Percentiles rank a stretch among this genome's conserved stretches.
Evolutionary conservation across 2,113 vertebrate species (phyloP).

Genomic region (Laticauda laticaudata): DNA sequence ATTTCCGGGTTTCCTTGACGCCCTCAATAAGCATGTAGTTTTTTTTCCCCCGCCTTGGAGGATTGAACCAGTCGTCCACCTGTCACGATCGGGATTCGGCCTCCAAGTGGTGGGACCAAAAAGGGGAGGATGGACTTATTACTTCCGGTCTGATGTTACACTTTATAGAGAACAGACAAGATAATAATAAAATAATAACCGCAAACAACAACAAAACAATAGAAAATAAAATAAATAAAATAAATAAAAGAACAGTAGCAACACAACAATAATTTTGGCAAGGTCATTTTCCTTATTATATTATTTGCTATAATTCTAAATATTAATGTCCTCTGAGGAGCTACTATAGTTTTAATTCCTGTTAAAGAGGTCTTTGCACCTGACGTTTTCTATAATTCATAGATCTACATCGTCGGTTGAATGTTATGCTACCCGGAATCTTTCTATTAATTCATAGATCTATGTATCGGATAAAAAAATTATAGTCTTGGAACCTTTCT

Average conservation of each 20-base stretch:
- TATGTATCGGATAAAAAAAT: neutral
- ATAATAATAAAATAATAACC: no score
- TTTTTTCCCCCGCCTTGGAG: no score
- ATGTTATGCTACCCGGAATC: neutral
- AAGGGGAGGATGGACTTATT: no score
- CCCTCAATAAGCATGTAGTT: neutral
- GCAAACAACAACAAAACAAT: no score
- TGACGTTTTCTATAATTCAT: fast-evolving
- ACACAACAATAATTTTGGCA: no score
- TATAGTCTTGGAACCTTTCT: neutral
- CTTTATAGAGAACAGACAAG: no score
- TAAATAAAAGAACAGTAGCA: no score
- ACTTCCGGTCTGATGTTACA: neutral
- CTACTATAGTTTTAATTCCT: neutral
- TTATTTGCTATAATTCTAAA: neutral
- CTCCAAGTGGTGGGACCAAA: neutral
- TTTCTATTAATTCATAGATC: neutral
- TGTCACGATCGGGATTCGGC: neutral
- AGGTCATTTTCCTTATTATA: no score
- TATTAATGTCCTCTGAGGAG: neutral
- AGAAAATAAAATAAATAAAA: no score
- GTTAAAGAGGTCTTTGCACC: neutral
- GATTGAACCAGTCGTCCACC: neutral
- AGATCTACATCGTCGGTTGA: neutral
- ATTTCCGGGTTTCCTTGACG: no score